phyloP scores from a whole-genome alignment of 1,140 invertebrate species.

The Orius laevigatus region DNA sequence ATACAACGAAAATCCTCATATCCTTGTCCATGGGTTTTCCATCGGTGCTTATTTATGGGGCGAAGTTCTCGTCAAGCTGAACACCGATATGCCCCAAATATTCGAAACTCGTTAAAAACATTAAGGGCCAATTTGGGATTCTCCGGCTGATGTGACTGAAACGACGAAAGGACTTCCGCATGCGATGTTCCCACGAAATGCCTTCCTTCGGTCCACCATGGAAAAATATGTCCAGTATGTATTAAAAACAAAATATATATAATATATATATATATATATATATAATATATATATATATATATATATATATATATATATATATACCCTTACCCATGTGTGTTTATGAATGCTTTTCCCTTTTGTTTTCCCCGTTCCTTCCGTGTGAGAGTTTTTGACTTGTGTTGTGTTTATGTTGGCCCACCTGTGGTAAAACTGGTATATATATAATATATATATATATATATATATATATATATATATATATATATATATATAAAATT shows the following conservation, averaged over 20 bases:
- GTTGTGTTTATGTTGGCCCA: background rate
- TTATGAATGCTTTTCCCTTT: background rate
- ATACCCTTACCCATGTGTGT: background rate
- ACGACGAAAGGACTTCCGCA: constrained; percentile 55
- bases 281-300: background rate
- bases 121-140: constrained; percentile 75
- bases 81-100: constrained; percentile 41
- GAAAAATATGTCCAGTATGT: constrained; percentile 56
- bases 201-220: constrained; percentile 48
- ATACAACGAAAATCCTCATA: constrained; percentile 41
- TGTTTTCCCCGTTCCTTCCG: no score
- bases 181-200: constrained; percentile 32
- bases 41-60: constrained; percentile 75
- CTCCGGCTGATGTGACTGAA: constrained; percentile 67
- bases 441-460: no score
- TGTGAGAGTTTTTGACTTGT: no score
- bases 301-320: background rate
- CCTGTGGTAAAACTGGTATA: background rate
- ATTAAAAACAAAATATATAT: constrained; percentile 10
- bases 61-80: constrained; percentile 52
- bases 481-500: background rate
- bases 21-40: constrained; percentile 77
- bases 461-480: background rate
- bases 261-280: constrained; percentile 2
- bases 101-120: constrained; percentile 44